phyloP scores from a whole-genome alignment of 2,113 vertebrate species.

The Mormoops blainvillei region DNA sequence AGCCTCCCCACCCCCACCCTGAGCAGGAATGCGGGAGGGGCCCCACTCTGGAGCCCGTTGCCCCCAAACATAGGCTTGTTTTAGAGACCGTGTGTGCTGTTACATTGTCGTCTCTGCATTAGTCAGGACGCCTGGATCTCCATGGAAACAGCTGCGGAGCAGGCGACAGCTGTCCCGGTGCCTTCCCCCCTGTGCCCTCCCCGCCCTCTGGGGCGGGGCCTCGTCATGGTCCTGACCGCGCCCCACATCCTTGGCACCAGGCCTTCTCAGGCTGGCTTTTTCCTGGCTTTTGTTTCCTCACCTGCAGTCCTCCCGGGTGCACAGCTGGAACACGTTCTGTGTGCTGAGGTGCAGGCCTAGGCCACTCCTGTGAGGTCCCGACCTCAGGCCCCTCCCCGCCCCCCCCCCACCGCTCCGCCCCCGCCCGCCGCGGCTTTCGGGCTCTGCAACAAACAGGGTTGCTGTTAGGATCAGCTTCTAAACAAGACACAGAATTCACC shows the following conservation, averaged over 20 bases:
- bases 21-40: conserved; percentile 70
- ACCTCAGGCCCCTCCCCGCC: not conserved
- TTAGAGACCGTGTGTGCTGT: conserved; percentile 72
- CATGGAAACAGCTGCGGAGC: conserved; percentile 59
- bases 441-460: not conserved
- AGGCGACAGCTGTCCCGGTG: conserved; percentile 52
- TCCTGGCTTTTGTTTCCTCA: conserved; percentile 27
- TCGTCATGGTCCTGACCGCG: not conserved
- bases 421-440: no score
- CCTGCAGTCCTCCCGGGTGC: not conserved
- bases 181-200: not conserved
- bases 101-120: conserved; percentile 64
- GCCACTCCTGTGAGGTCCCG: not conserved
- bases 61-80: conserved; percentile 77
- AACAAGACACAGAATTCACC: not conserved
- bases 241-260: not conserved
- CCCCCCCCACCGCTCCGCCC: no score
- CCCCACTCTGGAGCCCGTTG: conserved; percentile 66
- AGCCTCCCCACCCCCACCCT: conserved; percentile 50
- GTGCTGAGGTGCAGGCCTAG: not conserved
- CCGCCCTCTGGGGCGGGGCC: not conserved
- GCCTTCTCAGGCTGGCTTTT: not conserved
- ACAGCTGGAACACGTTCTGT: accelerated
- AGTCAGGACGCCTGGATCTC: conserved; percentile 70
- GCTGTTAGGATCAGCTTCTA: not conserved